Percentiles rank a stretch among this genome's conserved stretches.
These are phyloP conservation scores for Macrobrachium rosenbergii DNA, from an alignment of 1,140 invertebrate genomes.

Conservation along the genomic window DNA sequence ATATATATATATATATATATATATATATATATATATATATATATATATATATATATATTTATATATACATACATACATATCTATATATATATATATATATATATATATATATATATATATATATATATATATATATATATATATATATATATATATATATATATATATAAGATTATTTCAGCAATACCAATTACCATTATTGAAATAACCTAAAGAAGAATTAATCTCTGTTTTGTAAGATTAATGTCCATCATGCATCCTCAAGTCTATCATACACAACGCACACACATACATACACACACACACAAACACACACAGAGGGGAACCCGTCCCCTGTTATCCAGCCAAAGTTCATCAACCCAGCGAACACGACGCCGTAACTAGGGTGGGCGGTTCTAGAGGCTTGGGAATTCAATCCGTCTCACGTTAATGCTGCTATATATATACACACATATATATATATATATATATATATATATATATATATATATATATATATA, in stretches of 20 bases:
- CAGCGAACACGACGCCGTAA: too few relatives aligned
- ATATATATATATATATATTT: neutral
- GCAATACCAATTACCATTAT: neutral
- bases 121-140: constrained; percentile 9
- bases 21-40: neutral
- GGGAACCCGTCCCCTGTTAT: neutral
- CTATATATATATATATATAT: neutral
- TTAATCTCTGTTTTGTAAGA: neutral
- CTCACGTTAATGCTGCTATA: neutral
- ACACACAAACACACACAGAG: constrained; percentile 11
- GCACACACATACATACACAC: neutral
- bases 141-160: constrained; percentile 25
- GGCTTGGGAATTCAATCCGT: too few relatives aligned
- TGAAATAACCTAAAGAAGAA: neutral
- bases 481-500: constrained; percentile 17
- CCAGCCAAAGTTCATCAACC: neutral
- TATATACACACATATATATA: too few relatives aligned
- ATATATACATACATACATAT: neutral
- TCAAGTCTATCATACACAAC: neutral
- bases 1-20: constrained; percentile 31
- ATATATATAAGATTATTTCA: neutral
- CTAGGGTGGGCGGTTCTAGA: too few relatives aligned
- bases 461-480: constrained; percentile 12
- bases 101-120: neutral
- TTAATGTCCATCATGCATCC: neutral